Conservation (phyloP, 2,113 vertebrate species). For the Cromileptes altivelis region DNA sequence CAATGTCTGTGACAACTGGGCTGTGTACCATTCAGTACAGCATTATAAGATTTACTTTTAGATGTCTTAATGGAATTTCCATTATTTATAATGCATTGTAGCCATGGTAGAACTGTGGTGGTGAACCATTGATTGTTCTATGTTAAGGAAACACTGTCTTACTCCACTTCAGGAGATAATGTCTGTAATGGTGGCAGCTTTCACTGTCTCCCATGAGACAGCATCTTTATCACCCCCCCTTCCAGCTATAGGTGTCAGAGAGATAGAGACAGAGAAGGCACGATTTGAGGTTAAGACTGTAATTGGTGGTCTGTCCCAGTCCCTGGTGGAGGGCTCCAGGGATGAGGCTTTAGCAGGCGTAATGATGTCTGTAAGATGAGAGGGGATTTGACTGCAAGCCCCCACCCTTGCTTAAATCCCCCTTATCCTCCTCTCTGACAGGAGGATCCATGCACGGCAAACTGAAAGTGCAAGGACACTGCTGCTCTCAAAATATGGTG, state of each 20-base stretch:
- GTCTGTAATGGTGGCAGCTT: conserved; percentile 21
- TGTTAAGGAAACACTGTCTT: background rate
- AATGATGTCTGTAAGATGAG: conserved; percentile 85
- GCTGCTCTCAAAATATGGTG: background rate
- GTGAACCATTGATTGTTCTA: background rate
- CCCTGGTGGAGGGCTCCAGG: conserved; percentile 73
- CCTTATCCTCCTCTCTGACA: conserved; percentile 54
- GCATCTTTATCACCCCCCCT: background rate
- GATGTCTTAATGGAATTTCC: background rate
- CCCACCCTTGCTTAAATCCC: conserved; percentile 53
- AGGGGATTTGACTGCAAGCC: conserved; percentile 74
- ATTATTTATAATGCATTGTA: conserved; percentile 17
- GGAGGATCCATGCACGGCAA: conserved; percentile 34
- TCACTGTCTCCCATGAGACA: conserved; percentile 31
- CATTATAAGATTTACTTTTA: background rate
- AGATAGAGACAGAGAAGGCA: conserved; percentile 46
- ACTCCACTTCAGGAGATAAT: conserved; percentile 1
- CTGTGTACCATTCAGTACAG: background rate
- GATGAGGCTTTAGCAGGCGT: conserved; percentile 81
- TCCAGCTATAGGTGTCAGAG: conserved; percentile 47
- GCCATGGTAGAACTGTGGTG: conserved; percentile 1
- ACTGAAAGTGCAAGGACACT: conserved; percentile 26
- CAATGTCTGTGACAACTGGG: background rate
- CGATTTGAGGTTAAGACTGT: conserved; percentile 73
- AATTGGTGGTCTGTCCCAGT: conserved; percentile 86